These are phyloP conservation scores for Caenorhabditis drosophilae DNA, from an alignment of 2,888 invertebrate genomes.

Conservation along the genomic window DNA sequence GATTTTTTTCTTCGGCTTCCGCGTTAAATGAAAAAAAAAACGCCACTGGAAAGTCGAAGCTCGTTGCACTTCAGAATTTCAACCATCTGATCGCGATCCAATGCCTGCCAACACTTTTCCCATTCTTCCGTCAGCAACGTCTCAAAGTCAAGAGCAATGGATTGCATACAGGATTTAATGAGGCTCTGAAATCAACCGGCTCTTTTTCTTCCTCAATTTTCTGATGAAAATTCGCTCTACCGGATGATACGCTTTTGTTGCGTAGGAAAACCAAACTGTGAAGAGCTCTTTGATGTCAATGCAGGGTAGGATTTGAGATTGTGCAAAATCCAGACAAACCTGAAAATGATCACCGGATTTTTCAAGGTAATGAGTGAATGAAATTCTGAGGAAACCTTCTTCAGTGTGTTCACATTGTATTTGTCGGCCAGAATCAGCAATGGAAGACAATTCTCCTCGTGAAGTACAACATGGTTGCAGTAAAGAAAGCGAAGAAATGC, in stretches of 20 bases:
- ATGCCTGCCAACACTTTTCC: slow-evolving; percentile 67
- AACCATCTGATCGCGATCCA: slow-evolving; percentile 71
- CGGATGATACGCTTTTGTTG: slow-evolving; percentile 69
- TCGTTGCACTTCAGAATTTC: slow-evolving; percentile 70
- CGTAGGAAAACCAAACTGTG: slow-evolving; percentile 72
- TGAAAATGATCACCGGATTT: slow-evolving; percentile 15
- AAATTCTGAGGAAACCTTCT: slow-evolving; percentile 56
- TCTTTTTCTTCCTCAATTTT: background rate
- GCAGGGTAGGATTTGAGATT: slow-evolving; percentile 69
- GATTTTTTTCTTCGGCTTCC: too few species aligned
- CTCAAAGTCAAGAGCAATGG: slow-evolving; percentile 60
- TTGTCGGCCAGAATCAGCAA: slow-evolving; percentile 71
- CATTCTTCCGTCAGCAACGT: slow-evolving; percentile 69
- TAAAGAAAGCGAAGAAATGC: slow-evolving; percentile 71
- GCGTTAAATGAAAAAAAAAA: too few species aligned
- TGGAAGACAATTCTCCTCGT: slow-evolving; percentile 70
- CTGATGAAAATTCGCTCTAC: slow-evolving; percentile 13
- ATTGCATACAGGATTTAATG: slow-evolving; percentile 57
- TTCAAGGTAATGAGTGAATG: background rate
- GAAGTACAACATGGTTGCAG: slow-evolving; percentile 70
- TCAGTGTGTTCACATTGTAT: slow-evolving; percentile 70
- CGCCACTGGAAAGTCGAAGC: slow-evolving; percentile 66
- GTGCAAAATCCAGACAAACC: slow-evolving; percentile 71
- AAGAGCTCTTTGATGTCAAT: slow-evolving; percentile 71
- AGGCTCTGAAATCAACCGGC: slow-evolving; percentile 39